phyloP scores from a whole-genome alignment of 1,140 invertebrate genomes.

The Drosophila obscura region DNA sequence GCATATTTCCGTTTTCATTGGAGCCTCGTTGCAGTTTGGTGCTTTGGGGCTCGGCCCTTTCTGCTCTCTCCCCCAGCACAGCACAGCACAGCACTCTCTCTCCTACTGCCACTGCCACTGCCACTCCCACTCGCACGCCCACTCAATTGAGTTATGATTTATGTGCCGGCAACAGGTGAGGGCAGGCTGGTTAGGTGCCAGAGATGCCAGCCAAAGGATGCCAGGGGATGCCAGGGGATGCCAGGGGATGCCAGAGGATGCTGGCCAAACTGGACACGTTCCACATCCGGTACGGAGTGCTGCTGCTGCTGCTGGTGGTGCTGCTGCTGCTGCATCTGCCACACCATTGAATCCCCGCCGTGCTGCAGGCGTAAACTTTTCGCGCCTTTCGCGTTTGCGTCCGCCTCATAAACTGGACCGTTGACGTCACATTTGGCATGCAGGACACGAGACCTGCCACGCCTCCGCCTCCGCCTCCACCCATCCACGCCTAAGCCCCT shows the following conservation, averaged over 20 bases:
- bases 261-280: constrained; percentile 21
- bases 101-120: no score
- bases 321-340: background rate
- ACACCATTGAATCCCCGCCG: constrained; percentile 13
- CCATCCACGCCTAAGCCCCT: background rate
- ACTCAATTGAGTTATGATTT: constrained; percentile 62
- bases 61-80: no score
- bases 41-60: background rate
- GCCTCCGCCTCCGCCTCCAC: constrained; percentile 11
- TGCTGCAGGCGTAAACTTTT: constrained; percentile 34
- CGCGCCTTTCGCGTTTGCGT: constrained; percentile 22
- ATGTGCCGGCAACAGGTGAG: constrained; percentile 52
- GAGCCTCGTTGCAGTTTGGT: background rate
- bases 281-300: background rate
- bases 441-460: constrained; percentile 46
- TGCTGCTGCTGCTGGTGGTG: no score
- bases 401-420: constrained; percentile 45
- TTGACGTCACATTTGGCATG: constrained; percentile 59
- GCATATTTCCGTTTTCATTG: no score
- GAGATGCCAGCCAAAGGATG: background rate
- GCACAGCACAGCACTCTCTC: no score
- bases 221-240: background rate
- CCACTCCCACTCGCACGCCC: constrained; percentile 6
- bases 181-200: background rate
- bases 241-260: background rate